Evolutionary conservation across 2,797 vertebrate species (phyloP).

Genomic region (Caiman crocodilus): DNA sequence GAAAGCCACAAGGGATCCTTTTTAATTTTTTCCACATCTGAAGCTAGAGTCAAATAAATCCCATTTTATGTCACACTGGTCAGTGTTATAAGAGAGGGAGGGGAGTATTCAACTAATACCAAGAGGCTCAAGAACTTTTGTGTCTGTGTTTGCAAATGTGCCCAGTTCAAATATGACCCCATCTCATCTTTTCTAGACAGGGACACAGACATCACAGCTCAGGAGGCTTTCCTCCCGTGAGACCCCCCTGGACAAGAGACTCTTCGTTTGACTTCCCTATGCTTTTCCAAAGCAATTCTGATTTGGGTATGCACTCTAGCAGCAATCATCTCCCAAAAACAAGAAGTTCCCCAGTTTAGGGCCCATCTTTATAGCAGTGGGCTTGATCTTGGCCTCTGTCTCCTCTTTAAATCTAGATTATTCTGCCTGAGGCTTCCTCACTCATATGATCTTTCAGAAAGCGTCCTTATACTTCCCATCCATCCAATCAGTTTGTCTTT

Average conservation of each 20-base stretch:
- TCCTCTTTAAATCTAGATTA: neutral
- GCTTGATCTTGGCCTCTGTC: neutral
- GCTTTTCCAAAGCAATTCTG: neutral
- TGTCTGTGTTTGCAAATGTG: neutral
- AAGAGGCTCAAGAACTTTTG: neutral
- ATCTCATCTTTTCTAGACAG: neutral
- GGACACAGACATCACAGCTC: neutral
- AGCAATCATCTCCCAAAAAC: neutral
- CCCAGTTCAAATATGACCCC: neutral
- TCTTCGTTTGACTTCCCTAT: neutral
- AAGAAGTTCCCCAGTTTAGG: neutral
- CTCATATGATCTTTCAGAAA: neutral
- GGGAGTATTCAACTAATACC: neutral
- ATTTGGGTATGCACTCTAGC: neutral
- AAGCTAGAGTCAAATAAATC: neutral
- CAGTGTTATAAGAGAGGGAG: neutral
- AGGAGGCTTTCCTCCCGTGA: neutral
- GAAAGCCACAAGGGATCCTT: neutral
- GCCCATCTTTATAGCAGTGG: neutral
- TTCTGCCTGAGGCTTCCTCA: neutral
- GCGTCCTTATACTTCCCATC: neutral
- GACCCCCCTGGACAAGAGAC: fast-evolving
- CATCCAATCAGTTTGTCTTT: neutral
- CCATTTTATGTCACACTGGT: neutral
- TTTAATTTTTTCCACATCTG: neutral